Percentiles rank a stretch among this genome's conserved stretches.
Conservation (phyloP, 1,140 invertebrate genomes). For the Leptoteleia sp. region DNA sequence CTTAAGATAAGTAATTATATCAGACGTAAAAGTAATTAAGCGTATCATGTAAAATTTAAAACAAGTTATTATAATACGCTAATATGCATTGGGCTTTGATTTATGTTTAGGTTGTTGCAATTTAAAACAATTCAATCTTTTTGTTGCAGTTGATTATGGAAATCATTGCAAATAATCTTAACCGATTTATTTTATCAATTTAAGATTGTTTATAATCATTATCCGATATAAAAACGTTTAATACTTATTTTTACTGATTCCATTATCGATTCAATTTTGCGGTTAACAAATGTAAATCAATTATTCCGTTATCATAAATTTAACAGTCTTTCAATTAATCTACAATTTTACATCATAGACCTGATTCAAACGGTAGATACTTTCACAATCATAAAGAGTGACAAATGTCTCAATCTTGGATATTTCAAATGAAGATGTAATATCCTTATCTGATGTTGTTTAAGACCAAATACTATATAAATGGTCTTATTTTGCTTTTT, state of each 20-base stretch:
- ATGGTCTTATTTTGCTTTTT: not conserved
- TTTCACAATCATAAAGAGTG: conserved; percentile 39
- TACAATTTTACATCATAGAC: not conserved
- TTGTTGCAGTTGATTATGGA: too few relatives aligned
- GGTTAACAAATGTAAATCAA: too few relatives aligned
- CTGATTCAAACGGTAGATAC: conserved; percentile 11
- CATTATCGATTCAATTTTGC: too few relatives aligned
- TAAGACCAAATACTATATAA: conserved; percentile 4
- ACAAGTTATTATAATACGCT: conserved; percentile 38
- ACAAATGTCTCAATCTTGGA: conserved; percentile 29
- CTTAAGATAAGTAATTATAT: conserved; percentile 46
- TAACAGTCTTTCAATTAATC: not conserved
- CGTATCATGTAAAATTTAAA: conserved; percentile 40
- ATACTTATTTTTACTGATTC: too few relatives aligned
- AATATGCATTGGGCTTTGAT: conserved; percentile 16
- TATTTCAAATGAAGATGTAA: conserved; percentile 15
- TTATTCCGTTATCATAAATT: too few relatives aligned
- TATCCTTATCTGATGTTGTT: not conserved
- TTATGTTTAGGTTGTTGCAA: too few relatives aligned
- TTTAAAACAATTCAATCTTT: too few relatives aligned
- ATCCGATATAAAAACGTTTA: too few relatives aligned
- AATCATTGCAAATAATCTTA: too few relatives aligned
- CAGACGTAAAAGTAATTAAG: conserved; percentile 44
- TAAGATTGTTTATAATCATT: too few relatives aligned
- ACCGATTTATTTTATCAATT: too few relatives aligned